Evolutionary conservation across 2,888 invertebrate species (phyloP), one percentile per base, ranked within the genome.

Genomic region (Hemithea aestivaria): DNA sequence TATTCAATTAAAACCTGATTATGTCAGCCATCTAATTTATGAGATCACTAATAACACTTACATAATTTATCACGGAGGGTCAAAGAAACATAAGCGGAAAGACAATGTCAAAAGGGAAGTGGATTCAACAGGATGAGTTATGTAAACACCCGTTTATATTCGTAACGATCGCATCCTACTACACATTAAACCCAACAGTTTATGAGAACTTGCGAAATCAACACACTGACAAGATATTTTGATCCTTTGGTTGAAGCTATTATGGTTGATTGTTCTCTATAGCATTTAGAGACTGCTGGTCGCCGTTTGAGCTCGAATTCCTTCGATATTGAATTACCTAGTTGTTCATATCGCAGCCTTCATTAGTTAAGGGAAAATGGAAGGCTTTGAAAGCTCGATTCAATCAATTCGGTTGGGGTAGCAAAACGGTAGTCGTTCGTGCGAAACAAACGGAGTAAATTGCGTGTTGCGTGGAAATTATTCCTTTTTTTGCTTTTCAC

Each of bases 101-200:
- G 30, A 27, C 21, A 27, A 10, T 12, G 11, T 11, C 7, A 11
- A 55, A 52, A 62, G 57, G 58, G 45, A 65, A 62, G 42, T 33
- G 26, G 27, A 27, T 9, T 30, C 26, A 36, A 34, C 24, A 26
- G 23, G 37, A 39, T 43, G 60, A 70, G 73, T 72, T 69, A 74
- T 66, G 66, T 66, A 68, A 72, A 71, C 61, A 58, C 56, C 58
- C 58, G 51, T 55, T 59, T 59, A 53, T 48, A 56, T 53, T 51
- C 52, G 51, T 60, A 67, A 72, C 66, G 57, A 66, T 67, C 58
- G 63, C 62, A 68, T 75, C 71, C 72, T 59, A 63, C 48, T 58
- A 59, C 16, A 56, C 43, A 56, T 53, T 64, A 60, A 71, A 69
- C 63, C 58, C 55, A 51, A 53, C 57, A 63, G 70, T 68, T 72